A percentile compares a stretch with the other conserved stretches of the same genome.
These are phyloP conservation scores for Apeira syringaria DNA, from an alignment of 2,888 invertebrate species.

Conservation along the genomic window DNA sequence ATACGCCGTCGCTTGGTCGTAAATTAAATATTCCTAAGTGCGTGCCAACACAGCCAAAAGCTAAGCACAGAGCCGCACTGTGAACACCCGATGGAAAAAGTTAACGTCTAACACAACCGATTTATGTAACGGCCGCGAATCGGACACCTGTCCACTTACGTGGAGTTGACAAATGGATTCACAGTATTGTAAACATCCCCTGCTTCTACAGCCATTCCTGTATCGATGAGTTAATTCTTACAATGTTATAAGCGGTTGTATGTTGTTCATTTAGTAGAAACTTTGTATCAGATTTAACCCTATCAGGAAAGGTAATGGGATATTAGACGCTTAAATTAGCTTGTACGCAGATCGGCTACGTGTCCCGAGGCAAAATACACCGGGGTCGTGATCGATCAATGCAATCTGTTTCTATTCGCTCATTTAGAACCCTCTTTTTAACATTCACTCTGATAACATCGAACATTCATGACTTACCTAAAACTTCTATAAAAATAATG, in stretches of 20 bases:
- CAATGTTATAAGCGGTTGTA: constrained; percentile 3
- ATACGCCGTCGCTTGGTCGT: constrained; percentile 64
- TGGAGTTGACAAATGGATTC: constrained; percentile 23
- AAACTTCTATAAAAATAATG: too few species aligned
- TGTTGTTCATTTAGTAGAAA: constrained; percentile 15
- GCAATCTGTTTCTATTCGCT: constrained; percentile 7
- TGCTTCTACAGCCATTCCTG: background rate
- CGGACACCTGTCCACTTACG: constrained; percentile 22
- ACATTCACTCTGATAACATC: background rate
- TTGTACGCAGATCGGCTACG: constrained; percentile 27
- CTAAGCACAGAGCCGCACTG: constrained; percentile 33
- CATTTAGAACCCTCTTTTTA: constrained; percentile 2
- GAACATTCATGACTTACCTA: background rate
- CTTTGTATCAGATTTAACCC: constrained; percentile 22
- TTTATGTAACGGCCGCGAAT: constrained; percentile 12
- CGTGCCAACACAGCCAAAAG: constrained; percentile 49
- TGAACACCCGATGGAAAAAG: constrained; percentile 18
- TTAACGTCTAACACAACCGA: constrained; percentile 1
- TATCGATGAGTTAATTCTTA: constrained; percentile 1
- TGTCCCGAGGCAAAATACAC: constrained; percentile 35
- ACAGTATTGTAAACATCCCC: constrained; percentile 20
- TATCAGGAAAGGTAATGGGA: constrained; percentile 32
- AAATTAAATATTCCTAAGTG: constrained; percentile 72
- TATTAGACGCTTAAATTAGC: constrained; percentile 25
- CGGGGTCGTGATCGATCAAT: constrained; percentile 4